These are phyloP conservation scores for Sinella curviseta DNA, from an alignment of 1,140 invertebrate genomes.

Conservation along the genomic window DNA sequence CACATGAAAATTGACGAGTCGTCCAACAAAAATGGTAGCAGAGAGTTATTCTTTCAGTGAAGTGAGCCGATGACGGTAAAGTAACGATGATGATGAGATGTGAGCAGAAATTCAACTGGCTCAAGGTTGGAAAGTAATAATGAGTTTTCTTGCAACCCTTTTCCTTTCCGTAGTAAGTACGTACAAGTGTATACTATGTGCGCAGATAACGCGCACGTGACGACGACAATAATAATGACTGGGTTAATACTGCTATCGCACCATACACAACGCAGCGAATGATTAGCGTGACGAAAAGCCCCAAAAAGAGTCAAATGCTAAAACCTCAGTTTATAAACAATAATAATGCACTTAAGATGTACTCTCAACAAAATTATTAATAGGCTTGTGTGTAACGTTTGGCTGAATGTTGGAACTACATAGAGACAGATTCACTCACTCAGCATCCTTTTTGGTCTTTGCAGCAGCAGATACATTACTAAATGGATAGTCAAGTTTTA, in stretches of 20 bases:
- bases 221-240: not conserved
- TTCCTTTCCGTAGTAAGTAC: not conserved
- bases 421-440: no score
- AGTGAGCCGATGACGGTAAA: not conserved
- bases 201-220: not conserved
- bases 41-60: not conserved
- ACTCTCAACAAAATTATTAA: no score
- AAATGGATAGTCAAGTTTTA: no score
- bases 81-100: not conserved
- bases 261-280: not conserved
- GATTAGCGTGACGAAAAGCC: slow-evolving; percentile 3
- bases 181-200: not conserved
- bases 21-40: not conserved
- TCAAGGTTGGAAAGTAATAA: slow-evolving; percentile 4
- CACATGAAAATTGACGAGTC: not conserved
- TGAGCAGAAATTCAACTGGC: not conserved
- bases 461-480: no score
- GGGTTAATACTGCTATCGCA: not conserved
- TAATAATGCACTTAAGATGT: no score
- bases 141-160: not conserved
- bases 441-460: no score
- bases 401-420: no score
- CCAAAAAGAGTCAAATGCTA: not conserved
- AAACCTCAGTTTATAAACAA: no score
- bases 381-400: no score